These are phyloP conservation scores for Perognathus longimembris DNA, from an alignment of 2,113 vertebrate species.

Conservation along the genomic window DNA sequence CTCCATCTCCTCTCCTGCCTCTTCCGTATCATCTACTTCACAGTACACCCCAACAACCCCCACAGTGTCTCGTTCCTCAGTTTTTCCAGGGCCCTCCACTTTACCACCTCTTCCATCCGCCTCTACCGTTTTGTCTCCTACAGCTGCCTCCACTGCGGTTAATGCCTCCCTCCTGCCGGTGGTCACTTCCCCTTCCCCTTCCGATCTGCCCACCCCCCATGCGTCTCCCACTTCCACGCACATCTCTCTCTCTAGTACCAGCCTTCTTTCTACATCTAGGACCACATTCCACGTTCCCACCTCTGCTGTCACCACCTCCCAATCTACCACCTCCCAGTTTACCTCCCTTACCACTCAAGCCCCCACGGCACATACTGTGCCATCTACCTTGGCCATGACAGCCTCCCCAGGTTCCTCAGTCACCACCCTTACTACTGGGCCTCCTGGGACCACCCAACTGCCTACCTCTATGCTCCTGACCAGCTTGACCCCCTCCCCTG, in stretches of 20 bases:
- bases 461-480: background rate
- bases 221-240: rapidly evolving
- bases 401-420: background rate
- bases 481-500: rapidly evolving
- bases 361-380: rapidly evolving
- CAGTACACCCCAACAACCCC: rapidly evolving
- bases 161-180: rapidly evolving
- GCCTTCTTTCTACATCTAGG: rapidly evolving
- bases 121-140: rapidly evolving
- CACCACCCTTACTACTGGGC: constrained; percentile 42
- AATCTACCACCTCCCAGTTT: background rate
- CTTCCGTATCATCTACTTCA: background rate
- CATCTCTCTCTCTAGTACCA: rapidly evolving
- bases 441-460: rapidly evolving
- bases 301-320: rapidly evolving
- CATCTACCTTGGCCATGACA: background rate
- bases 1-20: rapidly evolving
- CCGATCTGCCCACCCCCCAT: rapidly evolving
- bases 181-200: rapidly evolving
- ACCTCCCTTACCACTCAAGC: background rate
- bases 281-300: rapidly evolving
- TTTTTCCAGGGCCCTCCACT: rapidly evolving
- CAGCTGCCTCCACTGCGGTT: rapidly evolving
- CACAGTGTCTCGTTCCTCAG: rapidly evolving
- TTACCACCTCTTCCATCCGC: rapidly evolving